Base-by-base conservation (phyloP, 2,888 invertebrate species). In the Andricus curvator region DNA sequence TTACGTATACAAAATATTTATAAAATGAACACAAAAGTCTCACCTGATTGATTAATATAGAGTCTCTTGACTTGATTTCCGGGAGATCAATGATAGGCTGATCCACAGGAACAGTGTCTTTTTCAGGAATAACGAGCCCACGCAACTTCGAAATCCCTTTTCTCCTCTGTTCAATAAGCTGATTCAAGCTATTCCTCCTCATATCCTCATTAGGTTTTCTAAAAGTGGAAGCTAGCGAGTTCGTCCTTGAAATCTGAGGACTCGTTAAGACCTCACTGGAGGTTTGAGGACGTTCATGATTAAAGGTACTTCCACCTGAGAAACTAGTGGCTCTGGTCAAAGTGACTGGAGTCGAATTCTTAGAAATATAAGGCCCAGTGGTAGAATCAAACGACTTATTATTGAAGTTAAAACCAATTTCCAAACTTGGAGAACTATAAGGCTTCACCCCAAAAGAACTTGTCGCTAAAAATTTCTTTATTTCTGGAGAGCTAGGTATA, bases 121-220 rank as follows among this genome's bases (percentile, higher is more conserved):
- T 94, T 88, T 98, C 97, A 6, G 98, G 98, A 90, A 98, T 98
- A 51, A 97, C 96, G 87, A 98, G 93, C n/a, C 97, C 98, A 89
- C 97, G 95, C 81, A 98, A 93, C 92, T 97, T 98, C 4, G 97
- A 97, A 93, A 97, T 95, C 29, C 96, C 96, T 89, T 96, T 96
- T 85, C 96, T 95, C 80, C 97, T 94, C 91, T 97, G 97, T 92
- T 97, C 97, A 86, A 97, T 95, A 85, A 97, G 93, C 86, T 96
- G 95, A 88, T 95, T 96, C 88, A 97, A 94, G 83, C 96, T 96
- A 1, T 95, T 95, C 90, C 95, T 95, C 84, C 95, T 94, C 85
- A 93, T 93, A 60, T 87, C 88, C 25, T 89, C 89, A 51, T 68
- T 85, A 29, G 82, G 84, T 22, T 85, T 86, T 66, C 88, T 85